These are phyloP conservation scores for Taphrorychus bicolor DNA, from an alignment of 2,888 invertebrate species.

Conservation along the genomic window DNA sequence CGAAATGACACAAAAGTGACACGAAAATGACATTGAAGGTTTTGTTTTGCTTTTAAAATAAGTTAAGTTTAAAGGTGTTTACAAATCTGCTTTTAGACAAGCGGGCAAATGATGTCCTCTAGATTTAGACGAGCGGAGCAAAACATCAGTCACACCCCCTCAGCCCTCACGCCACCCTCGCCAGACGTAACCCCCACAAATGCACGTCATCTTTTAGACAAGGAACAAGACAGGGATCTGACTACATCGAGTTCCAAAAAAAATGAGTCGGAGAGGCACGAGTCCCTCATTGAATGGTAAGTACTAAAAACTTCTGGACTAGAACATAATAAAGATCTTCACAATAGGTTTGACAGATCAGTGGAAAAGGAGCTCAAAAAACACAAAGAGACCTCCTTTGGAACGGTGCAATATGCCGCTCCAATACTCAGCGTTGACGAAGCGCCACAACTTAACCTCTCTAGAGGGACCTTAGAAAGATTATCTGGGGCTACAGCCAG, in stretches of 20 bases:
- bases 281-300: slow-evolving; percentile 48
- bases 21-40: neutral
- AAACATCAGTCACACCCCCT: slow-evolving; percentile 19
- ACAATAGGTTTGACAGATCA: slow-evolving; percentile 48
- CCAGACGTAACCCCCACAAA: slow-evolving; percentile 1
- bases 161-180: neutral
- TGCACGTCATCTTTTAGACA: slow-evolving; percentile 15
- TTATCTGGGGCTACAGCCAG: slow-evolving; percentile 53
- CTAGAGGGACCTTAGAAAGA: slow-evolving; percentile 43
- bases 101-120: slow-evolving; percentile 14
- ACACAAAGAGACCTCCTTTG: slow-evolving; percentile 41
- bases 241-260: slow-evolving; percentile 1
- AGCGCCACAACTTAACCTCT: slow-evolving; percentile 37
- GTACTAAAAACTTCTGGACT: slow-evolving; percentile 3
- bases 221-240: slow-evolving; percentile 17
- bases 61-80: neutral
- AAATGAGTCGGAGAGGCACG: slow-evolving; percentile 35
- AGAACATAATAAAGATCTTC: neutral
- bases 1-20: too few species aligned
- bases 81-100: slow-evolving; percentile 16
- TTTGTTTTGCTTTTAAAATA: neutral
- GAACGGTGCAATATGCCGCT: neutral
- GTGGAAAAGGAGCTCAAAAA: slow-evolving; percentile 52
- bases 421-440: slow-evolving; percentile 4
- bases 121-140: slow-evolving; percentile 32